Conservation (phyloP, 2,888 invertebrate species). For the Drosophila subquinaria region DNA sequence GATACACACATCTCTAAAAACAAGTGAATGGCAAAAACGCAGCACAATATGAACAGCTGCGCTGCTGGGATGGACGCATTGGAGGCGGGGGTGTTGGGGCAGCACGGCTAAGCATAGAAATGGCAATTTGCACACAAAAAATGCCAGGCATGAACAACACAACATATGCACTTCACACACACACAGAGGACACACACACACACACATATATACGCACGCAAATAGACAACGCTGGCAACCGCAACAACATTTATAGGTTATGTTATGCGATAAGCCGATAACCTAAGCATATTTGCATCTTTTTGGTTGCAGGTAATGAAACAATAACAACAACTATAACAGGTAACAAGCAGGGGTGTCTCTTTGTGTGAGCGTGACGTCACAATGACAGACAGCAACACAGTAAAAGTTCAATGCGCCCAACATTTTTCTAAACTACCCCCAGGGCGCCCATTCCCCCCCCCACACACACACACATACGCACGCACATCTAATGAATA, state of each 20-base stretch:
- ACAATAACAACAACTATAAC: conserved; percentile 30
- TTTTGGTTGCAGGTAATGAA: conserved; percentile 22
- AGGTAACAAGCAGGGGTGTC: conserved; percentile 16
- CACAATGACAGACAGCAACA: conserved; percentile 49
- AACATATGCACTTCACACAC: conserved; percentile 1
- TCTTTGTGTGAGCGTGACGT: conserved; percentile 66
- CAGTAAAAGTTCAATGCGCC: conserved; percentile 70
- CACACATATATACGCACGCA: conserved; percentile 6
- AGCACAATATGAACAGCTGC: conserved; percentile 25
- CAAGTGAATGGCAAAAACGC: conserved; percentile 38
- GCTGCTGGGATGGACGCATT: neutral
- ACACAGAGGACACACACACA: neutral
- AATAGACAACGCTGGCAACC: conserved; percentile 19
- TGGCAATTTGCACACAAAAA: conserved; percentile 24
- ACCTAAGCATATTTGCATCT: conserved; percentile 37
- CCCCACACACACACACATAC: conserved; percentile 4
- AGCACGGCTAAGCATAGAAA: conserved; percentile 10
- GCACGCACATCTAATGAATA: neutral
- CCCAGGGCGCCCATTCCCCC: conserved; percentile 36
- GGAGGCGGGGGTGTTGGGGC: neutral
- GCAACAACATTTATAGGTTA: conserved; percentile 50
- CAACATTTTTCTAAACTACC: conserved; percentile 55
- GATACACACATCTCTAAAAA: conserved; percentile 25
- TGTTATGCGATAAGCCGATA: conserved; percentile 48
- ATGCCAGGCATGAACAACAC: conserved; percentile 21